Base-by-base conservation (phyloP, 1,140 invertebrate species). In the Halesus radiatus region DNA sequence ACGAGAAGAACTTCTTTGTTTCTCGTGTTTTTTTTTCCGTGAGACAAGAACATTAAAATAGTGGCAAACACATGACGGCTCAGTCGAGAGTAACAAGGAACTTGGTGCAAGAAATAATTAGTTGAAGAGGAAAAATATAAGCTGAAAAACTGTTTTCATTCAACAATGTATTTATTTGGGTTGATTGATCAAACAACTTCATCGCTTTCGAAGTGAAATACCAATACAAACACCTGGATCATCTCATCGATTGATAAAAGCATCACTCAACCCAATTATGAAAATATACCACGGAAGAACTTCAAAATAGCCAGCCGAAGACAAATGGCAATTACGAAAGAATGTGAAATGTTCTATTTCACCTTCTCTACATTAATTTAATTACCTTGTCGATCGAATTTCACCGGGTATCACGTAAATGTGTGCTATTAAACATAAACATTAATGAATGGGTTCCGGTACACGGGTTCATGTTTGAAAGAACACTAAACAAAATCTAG, bases 1-100 rank as follows among this genome's bases (percentile, higher is more conserved):
- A 66, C 26, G 62, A 20, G 18, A 29, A 29, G 10, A 66, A 66
- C 26, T 66, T 66, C 62, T 66, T 66, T 66, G 62, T 66, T 66
- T 29, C 26, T 66, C 7, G 22, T 3, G 4, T 2, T 29, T 62
- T 18, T 26, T 26, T 64, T 64, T 64, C 60, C 26, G 26, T 64
- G 60, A 29, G 26, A 64, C 23, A 64, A 16, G 7, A 22, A n/a
- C 53, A n/a, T 20, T 54, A 54, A 20, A 54, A 32, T 32, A 54
- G 53, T 56, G 54, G 5, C 54, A 56, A 18, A 56, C 56, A 18
- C 56, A 23, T 60, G 56, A 60, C 20, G 56, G 16, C 20, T 18
- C 56, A 23, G 23, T 3, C 56, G 56, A 13, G 18, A 60, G 56
- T 22, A 60, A 20, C 7, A 23, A 60, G 56, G 2, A 20, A 18